phyloP scores from a whole-genome alignment of 1,140 invertebrate species.

The Hestina assimilis region DNA sequence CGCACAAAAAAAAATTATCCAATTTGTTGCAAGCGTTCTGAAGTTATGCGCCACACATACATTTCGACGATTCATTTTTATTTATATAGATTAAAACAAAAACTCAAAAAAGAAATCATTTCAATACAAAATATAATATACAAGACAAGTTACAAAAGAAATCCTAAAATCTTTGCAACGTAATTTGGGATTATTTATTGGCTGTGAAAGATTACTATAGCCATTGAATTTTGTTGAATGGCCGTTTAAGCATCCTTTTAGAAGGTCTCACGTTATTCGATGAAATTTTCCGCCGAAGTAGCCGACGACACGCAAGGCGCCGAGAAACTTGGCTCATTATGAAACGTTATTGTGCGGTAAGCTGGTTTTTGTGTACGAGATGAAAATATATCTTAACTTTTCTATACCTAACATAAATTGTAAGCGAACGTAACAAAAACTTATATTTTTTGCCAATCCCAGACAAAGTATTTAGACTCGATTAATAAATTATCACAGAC shows the following conservation, averaged over 20 bases:
- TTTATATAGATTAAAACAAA: no score
- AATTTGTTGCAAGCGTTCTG: no score
- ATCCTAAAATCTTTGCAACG: not conserved
- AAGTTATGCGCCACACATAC: no score
- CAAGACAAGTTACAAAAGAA: not conserved
- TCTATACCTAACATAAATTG: no score
- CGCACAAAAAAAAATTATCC: no score
- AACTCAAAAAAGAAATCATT: no score
- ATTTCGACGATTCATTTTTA: no score
- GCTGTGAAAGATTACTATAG: not conserved
- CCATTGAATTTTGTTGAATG: not conserved
- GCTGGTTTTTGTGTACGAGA: not conserved
- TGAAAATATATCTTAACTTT: not conserved
- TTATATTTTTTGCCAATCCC: no score
- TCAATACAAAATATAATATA: not conserved
- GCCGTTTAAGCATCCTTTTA: not conserved
- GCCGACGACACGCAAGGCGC: slow-evolving; percentile 17
- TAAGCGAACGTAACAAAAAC: no score
- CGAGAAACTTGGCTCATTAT: slow-evolving; percentile 14
- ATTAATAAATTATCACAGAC: no score
- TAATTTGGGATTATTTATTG: not conserved
- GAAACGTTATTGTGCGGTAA: slow-evolving; percentile 4
- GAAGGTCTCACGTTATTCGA: slow-evolving; percentile 2
- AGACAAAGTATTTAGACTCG: no score
- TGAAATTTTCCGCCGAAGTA: slow-evolving; percentile 11